A percentile compares a stretch with the other conserved stretches of the same genome.
phyloP scores from a whole-genome alignment of 2,113 vertebrate species.

The Osmerus eperlanus region DNA sequence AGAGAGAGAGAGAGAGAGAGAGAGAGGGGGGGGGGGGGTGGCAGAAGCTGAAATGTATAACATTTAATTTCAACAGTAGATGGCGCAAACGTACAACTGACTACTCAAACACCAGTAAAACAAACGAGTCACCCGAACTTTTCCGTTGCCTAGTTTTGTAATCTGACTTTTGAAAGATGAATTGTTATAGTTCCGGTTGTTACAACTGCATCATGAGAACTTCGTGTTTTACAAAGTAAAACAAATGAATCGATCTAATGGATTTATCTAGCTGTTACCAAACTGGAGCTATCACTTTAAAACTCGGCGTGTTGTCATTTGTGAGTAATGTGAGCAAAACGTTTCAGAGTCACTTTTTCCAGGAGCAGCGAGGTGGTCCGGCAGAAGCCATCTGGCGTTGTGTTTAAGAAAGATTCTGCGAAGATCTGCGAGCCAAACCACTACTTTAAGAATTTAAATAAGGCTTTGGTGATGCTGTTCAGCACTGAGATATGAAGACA shows the following conservation, averaged over 20 bases:
- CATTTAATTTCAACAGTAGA: not conserved
- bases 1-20: no score
- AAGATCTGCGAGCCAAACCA: conserved; percentile 53
- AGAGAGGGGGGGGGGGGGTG: no score
- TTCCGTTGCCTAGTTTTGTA: not conserved
- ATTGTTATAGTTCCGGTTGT: no score
- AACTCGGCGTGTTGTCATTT: conserved; percentile 10
- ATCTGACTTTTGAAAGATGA: not conserved
- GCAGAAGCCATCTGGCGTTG: conserved; percentile 57
- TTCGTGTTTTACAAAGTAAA: no score
- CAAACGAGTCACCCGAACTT: no score
- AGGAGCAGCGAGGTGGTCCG: conserved; percentile 24
- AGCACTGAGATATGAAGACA: no score
- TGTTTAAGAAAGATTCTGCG: conserved; percentile 53
- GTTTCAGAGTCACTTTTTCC: conserved; percentile 50
- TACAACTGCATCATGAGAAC: no score
- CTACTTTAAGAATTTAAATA: conserved; percentile 6
- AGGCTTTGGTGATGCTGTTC: no score
- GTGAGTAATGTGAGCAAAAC: conserved; percentile 44
- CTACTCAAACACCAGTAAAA: not conserved
- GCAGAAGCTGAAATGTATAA: no score
- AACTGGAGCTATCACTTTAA: not conserved
- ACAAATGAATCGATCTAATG: not conserved
- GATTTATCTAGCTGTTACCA: not conserved
- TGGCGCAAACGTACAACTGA: not conserved